These are phyloP conservation scores for Bufo bufo DNA, from an alignment of 2,113 vertebrate genomes.

Conservation along the genomic window DNA sequence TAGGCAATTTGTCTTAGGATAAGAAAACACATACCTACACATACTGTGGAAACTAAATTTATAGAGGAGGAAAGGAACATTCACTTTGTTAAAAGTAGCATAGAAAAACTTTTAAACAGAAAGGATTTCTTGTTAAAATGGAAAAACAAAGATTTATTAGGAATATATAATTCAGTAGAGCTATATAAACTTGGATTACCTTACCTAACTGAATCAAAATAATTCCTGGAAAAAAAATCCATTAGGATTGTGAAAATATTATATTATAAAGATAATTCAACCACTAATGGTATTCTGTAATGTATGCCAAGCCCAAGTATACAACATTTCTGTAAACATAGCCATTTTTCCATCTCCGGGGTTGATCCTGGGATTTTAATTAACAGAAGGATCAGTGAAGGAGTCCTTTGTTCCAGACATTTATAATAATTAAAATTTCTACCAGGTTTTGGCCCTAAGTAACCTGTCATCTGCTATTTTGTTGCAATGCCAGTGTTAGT, in stretches of 20 bases:
- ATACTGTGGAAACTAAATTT: neutral
- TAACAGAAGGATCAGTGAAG: constrained; percentile 4
- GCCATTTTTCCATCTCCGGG: neutral
- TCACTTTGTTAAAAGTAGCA: constrained; percentile 15
- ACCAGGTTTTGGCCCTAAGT: constrained; percentile 29
- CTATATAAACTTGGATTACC: constrained; percentile 30
- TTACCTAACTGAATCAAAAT: constrained; percentile 9
- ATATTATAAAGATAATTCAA: constrained; percentile 32
- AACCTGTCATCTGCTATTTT: constrained; percentile 13
- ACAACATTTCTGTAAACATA: constrained; percentile 31
- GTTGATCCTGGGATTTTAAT: constrained; percentile 44
- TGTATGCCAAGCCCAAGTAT: constrained; percentile 22
- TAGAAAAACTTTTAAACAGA: constrained; percentile 8
- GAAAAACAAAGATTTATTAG: constrained; percentile 46
- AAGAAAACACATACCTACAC: neutral
- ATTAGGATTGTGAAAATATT: constrained; percentile 34
- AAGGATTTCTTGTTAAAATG: constrained; percentile 10
- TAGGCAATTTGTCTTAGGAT: neutral
- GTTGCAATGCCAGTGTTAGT: constrained; percentile 14
- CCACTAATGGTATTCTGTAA: constrained; percentile 27
- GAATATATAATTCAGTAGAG: constrained; percentile 17
- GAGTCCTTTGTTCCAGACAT: constrained; percentile 35
- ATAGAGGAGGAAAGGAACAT: neutral
- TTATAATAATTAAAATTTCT: constrained; percentile 46
- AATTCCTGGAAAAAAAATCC: constrained; percentile 36